Conservation (phyloP, 2,888 invertebrate genomes). For the Mythimna impura region DNA sequence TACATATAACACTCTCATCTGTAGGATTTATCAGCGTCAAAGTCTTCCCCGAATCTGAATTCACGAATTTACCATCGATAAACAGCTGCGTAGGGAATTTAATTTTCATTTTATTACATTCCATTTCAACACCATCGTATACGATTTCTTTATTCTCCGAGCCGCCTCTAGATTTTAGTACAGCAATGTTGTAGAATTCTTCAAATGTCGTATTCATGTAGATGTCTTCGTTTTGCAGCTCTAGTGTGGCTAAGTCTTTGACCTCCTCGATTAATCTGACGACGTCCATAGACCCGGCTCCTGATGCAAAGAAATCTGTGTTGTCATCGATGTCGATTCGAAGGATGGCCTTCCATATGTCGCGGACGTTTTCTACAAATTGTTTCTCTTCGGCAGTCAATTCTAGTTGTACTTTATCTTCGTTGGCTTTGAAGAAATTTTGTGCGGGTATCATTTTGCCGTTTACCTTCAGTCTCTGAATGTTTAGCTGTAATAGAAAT, state of each 20-base stretch:
- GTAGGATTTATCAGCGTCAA: conserved; percentile 95
- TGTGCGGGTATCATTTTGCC: conserved; percentile 95
- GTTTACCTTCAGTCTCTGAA: conserved; percentile 94
- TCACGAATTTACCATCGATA: conserved; percentile 96
- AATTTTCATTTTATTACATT: conserved; percentile 95
- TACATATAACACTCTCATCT: conserved; percentile 95
- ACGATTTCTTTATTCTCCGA: conserved; percentile 89
- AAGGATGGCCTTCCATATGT: conserved; percentile 96
- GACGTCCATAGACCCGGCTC: conserved; percentile 99
- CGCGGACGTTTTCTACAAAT: conserved; percentile 91
- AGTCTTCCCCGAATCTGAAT: conserved; percentile 92
- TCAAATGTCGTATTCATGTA: conserved; percentile 97
- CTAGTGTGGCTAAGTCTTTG: conserved; percentile 94
- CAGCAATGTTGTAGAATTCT: conserved; percentile 93
- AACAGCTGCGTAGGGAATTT: conserved; percentile 97
- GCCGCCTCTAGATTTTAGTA: conserved; percentile 92
- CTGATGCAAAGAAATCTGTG: conserved; percentile 98
- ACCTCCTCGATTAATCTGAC: conserved; percentile 98
- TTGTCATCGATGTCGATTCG: conserved; percentile 93
- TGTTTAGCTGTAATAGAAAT: conserved; percentile 91
- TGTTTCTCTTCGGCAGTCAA: conserved; percentile 93
- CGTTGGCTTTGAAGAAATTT: conserved; percentile 93
- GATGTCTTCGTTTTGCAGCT: conserved; percentile 96
- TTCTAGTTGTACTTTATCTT: conserved; percentile 90
- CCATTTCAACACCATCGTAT: conserved; percentile 94